Evolutionary conservation across 2,113 vertebrate species (phyloP), one percentile per base, ranked within the genome.

Genomic region (Anseranas semipalmata): DNA sequence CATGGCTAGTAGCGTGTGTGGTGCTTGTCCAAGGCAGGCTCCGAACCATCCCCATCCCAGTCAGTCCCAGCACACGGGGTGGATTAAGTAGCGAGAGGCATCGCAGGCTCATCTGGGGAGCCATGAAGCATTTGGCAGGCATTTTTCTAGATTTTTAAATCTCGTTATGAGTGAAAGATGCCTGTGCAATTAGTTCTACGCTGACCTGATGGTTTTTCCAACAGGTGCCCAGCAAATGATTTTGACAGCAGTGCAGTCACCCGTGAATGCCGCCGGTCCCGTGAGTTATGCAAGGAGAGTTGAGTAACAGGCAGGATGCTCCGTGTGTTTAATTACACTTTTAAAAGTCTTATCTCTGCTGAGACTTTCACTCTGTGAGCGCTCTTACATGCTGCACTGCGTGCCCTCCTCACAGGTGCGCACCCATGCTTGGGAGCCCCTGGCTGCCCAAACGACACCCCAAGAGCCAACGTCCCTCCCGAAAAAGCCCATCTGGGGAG

Each of bases 221-320:
- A 89, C 87, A 91, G 74, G 58, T 96, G 94, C 96, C 85, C 85
- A 79, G 66, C 66, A 95, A 97, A 94, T 39, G 24, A 15, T 45
- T 97, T 43, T 95, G 94, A 89, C 93, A 96, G 93, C 74, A 56
- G 84, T 60, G 93, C 95, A 96, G 62, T 93, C 95, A 85, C 58
- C 95, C 91, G 95, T 91, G 91, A 95, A 79, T 48, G 45, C 87
- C 94, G 84, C 74, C 3, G 0, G 60, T 58, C 79, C 52, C 3
- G 0, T 67, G 53, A 12, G 91, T 97, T 97, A 97, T 66, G n/a
- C 81, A 97, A 97, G 71, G 62, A 43, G 43, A 70, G 35, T 16
- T 92, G 77, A 71, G 80, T 94, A 95, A 92, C 70, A 92, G 80
- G 71, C 91, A 93, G 93, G 95, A 95, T 89, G 48, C 62, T 81